Base-by-base conservation (phyloP, 2,113 vertebrate species). In the Muscicapa adusta region DNA sequence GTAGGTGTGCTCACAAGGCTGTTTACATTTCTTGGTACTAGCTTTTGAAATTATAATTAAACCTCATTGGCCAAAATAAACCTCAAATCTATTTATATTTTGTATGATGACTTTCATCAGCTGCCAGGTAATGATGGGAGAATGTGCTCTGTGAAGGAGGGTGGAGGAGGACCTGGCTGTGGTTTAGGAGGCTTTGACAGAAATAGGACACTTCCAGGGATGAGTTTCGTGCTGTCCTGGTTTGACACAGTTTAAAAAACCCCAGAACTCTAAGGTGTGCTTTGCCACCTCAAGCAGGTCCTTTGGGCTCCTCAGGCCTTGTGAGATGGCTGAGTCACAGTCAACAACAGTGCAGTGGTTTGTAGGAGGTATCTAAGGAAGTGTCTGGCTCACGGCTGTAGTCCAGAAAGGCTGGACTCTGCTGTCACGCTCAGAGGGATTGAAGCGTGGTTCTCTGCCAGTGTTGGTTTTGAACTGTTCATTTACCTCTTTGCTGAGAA, bases 31-130 rank as follows among this genome's bases (percentile, higher is more conserved):
- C 86, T 87, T 58, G 7, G 31, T 92, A 68, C 51, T 88, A 91
- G 58, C 54, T 87, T 96, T 96, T 95, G 77, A 94, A 94, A 94
- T 95, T 1, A 50, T 91, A 91, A 96, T 85, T 85, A 76, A 92
- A 62, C 80, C 54, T 61, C 71, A 43, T 54, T 91, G 80, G 45
- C 84, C 72, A 96, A 95, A 96, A 94, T 76, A 89, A 87, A 75
- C 54, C 38, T 76, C 50, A 87, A 58, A 62, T 70, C 66, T 92
- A 62, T 87, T 91, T 93, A n/a, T 93, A 71, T 88, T 95, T 91
- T 0, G 2, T 9, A 3, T 3, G 4, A 76, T 2, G 19, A 33
- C 70, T 94, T 96, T 94, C 34, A 95, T 94, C 89, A 93, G 54
- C 87, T 95, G 87, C 73, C 66, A 89, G 54, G 67, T 84, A 72